Evolutionary conservation across 2,113 vertebrate species (phyloP).

Genomic region (Gallinago media): DNA sequence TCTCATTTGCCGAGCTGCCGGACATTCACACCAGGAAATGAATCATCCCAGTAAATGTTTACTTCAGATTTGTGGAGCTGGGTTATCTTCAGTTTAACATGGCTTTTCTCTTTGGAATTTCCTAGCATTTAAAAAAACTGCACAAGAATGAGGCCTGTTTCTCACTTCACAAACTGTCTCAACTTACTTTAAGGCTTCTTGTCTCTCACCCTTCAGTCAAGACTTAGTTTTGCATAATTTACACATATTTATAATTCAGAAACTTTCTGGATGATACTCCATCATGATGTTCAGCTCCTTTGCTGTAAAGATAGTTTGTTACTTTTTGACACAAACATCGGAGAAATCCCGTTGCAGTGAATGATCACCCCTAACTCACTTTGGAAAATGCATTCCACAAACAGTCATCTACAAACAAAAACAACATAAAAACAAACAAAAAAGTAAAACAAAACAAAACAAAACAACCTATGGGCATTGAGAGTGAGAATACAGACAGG

Average conservation of each 20-base stretch:
- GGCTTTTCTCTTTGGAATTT: neutral
- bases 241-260: neutral
- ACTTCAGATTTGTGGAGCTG: neutral
- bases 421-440: too few species aligned
- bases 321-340: neutral
- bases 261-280: neutral
- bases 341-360: neutral
- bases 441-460: too few species aligned
- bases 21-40: neutral
- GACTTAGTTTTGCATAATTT: neutral
- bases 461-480: neutral
- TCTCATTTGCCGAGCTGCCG: neutral
- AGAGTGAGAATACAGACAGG: neutral
- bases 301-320: neutral
- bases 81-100: neutral
- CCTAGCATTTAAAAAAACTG: neutral
- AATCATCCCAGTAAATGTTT: neutral
- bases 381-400: neutral
- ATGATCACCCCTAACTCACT: neutral
- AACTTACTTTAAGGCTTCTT: neutral
- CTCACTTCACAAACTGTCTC: conserved; percentile 16
- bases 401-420: neutral
- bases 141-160: neutral
- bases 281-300: neutral
- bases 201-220: conserved; percentile 38